These are phyloP conservation scores for Chaitophorus viminalis DNA, from an alignment of 2,888 invertebrate species.

Conservation along the genomic window DNA sequence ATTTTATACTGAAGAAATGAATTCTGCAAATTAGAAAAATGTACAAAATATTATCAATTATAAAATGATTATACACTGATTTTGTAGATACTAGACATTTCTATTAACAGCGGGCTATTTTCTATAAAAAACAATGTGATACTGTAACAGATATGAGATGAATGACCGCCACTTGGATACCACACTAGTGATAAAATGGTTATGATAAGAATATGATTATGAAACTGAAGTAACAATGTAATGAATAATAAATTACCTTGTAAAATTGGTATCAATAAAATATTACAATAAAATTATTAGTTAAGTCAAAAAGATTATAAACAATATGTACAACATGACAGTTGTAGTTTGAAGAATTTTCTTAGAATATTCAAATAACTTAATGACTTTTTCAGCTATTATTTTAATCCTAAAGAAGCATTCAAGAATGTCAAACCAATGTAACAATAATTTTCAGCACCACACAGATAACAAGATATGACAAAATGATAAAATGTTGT, in stretches of 20 bases:
- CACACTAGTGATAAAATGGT: neutral
- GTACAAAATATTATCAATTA: too few relatives aligned
- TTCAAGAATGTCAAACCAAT: too few relatives aligned
- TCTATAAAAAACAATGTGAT: too few relatives aligned
- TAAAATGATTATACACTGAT: too few relatives aligned
- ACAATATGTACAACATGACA: neutral
- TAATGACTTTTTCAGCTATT: neutral
- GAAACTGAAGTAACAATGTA: too few relatives aligned
- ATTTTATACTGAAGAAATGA: too few relatives aligned
- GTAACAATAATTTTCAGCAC: too few relatives aligned
- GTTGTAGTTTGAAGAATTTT: neutral
- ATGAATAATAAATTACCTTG: neutral
- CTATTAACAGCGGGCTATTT: too few relatives aligned
- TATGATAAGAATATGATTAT: neutral
- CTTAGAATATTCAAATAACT: neutral
- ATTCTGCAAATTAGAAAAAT: too few relatives aligned
- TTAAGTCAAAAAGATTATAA: neutral
- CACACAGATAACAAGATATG: too few relatives aligned
- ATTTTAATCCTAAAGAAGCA: neutral
- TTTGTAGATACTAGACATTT: too few relatives aligned
- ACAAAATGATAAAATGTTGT: neutral
- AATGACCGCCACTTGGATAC: neutral
- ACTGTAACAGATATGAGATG: too few relatives aligned
- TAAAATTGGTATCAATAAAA: neutral
- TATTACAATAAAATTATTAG: neutral